Evolutionary conservation across 2,113 vertebrate genomes (phyloP).

Genomic region (Phocoena phocoena): DNA sequence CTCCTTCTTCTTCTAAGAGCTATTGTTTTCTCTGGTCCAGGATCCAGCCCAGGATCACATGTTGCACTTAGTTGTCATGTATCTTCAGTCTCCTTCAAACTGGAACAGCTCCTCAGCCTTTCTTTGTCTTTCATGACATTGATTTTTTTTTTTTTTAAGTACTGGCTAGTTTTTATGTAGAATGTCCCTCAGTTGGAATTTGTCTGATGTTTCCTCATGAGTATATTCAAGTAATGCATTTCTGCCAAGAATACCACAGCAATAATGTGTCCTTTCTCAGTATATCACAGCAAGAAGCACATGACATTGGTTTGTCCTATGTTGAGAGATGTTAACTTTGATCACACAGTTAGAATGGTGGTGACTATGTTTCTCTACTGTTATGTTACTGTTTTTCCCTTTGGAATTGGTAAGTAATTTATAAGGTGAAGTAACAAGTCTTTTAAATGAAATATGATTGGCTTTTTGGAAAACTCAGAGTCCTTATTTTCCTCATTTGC

Average conservation of each 20-base stretch:
- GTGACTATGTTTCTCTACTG: background rate
- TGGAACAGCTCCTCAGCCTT: background rate
- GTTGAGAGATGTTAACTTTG: slow-evolving; percentile 36
- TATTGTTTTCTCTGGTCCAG: background rate
- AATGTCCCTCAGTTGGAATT: background rate
- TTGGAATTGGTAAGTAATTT: slow-evolving; percentile 38
- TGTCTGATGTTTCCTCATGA: slow-evolving; percentile 30
- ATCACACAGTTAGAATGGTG: background rate
- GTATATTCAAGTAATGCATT: background rate
- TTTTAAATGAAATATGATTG: slow-evolving; percentile 25
- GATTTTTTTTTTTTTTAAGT: background rate
- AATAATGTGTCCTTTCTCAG: slow-evolving; percentile 22
- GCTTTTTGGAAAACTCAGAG: slow-evolving; percentile 17
- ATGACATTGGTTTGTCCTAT: background rate
- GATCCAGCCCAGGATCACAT: background rate
- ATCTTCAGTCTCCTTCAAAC: background rate
- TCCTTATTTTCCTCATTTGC: background rate
- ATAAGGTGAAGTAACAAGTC: slow-evolving; percentile 13
- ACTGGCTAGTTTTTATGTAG: background rate
- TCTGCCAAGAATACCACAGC: slow-evolving; percentile 34
- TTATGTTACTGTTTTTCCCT: slow-evolving; percentile 14
- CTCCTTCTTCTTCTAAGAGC: background rate
- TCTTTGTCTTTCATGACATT: background rate
- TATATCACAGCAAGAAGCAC: background rate
- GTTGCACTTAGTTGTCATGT: background rate